phyloP scores from a whole-genome alignment of 2,797 vertebrate genomes.

The Neostethus bicornis region DNA sequence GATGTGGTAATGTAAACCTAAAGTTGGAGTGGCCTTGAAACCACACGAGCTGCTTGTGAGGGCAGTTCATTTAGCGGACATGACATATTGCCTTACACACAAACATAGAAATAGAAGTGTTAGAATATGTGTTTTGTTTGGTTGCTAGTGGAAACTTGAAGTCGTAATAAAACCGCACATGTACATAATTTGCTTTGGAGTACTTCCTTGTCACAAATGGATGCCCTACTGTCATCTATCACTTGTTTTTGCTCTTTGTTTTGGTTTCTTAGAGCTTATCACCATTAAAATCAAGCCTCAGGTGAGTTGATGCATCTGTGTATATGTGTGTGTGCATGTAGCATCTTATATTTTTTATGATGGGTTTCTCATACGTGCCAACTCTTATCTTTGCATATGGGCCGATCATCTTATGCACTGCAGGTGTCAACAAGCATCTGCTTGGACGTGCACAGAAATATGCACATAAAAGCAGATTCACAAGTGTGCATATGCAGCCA shows the following conservation, averaged over 20 bases:
- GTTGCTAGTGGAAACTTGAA: conserved; percentile 63
- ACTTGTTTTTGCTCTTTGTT: conserved; percentile 38
- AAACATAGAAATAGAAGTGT: conserved; percentile 3
- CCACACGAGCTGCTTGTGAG: conserved; percentile 45
- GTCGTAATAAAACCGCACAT: conserved; percentile 50
- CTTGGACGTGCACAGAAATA: background rate
- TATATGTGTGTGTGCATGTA: background rate
- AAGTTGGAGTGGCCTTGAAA: conserved; percentile 42
- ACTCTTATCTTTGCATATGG: conserved; percentile 44
- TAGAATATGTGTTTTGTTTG: conserved; percentile 55
- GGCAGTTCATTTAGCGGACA: conserved; percentile 9
- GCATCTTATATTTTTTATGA: conserved; percentile 41
- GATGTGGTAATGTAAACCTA: conserved; percentile 60
- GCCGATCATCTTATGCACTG: conserved; percentile 40
- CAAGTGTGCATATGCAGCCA: conserved; percentile 2
- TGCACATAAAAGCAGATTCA: conserved; percentile 9
- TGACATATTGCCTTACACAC: conserved; percentile 34
- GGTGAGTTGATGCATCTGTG: conserved; percentile 27
- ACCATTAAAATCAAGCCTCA: conserved; percentile 34
- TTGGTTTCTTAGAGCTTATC: conserved; percentile 50
- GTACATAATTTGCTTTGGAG: conserved; percentile 45
- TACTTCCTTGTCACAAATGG: conserved; percentile 50
- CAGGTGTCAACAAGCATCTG: conserved; percentile 34
- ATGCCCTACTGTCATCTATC: conserved; percentile 49
- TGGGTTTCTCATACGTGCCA: conserved; percentile 58